Base-by-base conservation (phyloP, 2,888 invertebrate species). In the Pterobdella sp. region DNA sequence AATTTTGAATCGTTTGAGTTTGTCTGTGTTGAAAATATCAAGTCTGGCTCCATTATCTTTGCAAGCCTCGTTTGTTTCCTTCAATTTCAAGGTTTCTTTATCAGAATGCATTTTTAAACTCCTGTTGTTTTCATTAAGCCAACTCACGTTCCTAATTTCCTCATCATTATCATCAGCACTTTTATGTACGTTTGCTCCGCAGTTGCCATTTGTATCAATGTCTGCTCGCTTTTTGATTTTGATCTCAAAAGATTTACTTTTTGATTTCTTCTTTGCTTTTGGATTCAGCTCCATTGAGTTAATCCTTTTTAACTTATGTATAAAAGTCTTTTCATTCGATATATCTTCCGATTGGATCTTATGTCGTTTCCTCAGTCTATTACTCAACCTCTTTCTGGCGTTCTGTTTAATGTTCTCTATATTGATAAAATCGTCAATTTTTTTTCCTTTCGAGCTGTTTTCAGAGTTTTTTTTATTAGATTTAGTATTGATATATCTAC, bases 301-400 rank as follows among this genome's bases (percentile, higher is more conserved):
- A 4, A 65, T 3, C 34, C 32, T 65, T 14, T 56, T 56, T 3
- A 56, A 22, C 26, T 56, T 56, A 22, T 22, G 60, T 3, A 56
- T 26, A 56, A 56, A 56, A 36, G 36, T 10, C 14, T 68, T 29
- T n/a, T 37, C 1, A 7, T n/a, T 36, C 37, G 3, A 36, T 26
- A 1, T 3, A 36, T 10, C 7, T 29, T 26, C n/a, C 14, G 18
- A 14, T 64, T 7, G 64, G 14, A 10, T 10, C 18, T 14, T 22
- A 31, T 71, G 71, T 34, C 49, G 42, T 49, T 69, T 42, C 32
- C 31, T 42, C 26, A 49, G 69, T 22, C 49, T 22, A 18, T 69
- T 22, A n/a, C 14, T 42, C 26, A 29, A 31, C 42, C 29, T 69
- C 26, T 32, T 69, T 22, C 14, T 49, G 42, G 18, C 31, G 69